phyloP scores from a whole-genome alignment of 1,140 invertebrate species.

The Penaeus indicus region DNA sequence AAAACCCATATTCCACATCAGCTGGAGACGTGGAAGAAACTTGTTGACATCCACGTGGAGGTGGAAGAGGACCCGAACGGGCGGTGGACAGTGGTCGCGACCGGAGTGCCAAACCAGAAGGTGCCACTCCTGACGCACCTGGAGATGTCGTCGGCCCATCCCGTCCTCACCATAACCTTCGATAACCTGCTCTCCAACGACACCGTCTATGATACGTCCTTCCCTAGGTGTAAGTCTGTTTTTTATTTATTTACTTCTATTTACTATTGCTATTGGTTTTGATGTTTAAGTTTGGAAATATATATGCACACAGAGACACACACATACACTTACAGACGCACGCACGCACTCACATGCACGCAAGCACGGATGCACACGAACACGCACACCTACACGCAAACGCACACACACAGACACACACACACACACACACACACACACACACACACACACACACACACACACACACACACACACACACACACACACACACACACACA shows the following conservation, averaged over 20 bases:
- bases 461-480: too few species aligned
- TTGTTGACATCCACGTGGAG: conserved; percentile 55
- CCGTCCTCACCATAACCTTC: conserved; percentile 54
- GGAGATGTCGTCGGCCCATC: conserved; percentile 44
- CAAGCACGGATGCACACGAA: too few species aligned
- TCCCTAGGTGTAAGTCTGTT: conserved; percentile 46
- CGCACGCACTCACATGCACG: too few species aligned
- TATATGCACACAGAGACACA: too few species aligned
- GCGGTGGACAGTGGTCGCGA: conserved; percentile 48
- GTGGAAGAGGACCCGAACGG: conserved; percentile 55
- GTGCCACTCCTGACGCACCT: conserved; percentile 42
- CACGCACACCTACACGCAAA: too few species aligned
- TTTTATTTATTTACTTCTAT: background rate
- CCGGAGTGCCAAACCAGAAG: conserved; percentile 32
- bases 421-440: too few species aligned
- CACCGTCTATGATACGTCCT: conserved; percentile 37
- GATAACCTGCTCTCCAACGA: conserved; percentile 52
- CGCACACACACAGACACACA: too few species aligned
- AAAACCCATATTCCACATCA: background rate
- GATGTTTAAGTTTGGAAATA: too few species aligned
- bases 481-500: too few species aligned
- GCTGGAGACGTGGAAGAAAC: conserved; percentile 51
- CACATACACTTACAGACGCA: too few species aligned
- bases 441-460: too few species aligned
- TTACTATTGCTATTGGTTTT: background rate